phyloP scores from a whole-genome alignment of 2,888 invertebrate species.

The Diogma glabrata region DNA sequence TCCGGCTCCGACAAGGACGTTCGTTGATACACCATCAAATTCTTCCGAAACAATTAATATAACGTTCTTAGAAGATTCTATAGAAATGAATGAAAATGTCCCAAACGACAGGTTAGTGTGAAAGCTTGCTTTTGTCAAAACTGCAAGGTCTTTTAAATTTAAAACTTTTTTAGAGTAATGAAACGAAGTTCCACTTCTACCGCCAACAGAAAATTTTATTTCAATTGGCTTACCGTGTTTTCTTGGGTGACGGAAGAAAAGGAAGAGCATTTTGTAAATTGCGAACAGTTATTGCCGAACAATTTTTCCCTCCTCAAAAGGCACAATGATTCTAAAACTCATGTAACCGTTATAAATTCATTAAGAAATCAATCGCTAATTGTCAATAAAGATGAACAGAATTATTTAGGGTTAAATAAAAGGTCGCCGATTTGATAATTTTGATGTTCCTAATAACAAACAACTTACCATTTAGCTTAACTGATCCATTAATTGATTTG shows the following conservation, averaged over 20 bases:
- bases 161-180: too few species aligned
- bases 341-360: not conserved
- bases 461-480: not conserved
- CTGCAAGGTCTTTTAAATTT: too few species aligned
- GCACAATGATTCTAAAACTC: not conserved
- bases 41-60: not conserved
- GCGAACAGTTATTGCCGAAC: not conserved
- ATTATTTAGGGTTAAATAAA: not conserved
- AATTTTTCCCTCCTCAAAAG: not conserved
- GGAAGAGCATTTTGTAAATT: too few species aligned
- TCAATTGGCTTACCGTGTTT: too few species aligned
- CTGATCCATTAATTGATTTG: not conserved
- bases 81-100: too few species aligned
- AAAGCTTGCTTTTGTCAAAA: too few species aligned
- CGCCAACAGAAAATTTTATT: too few species aligned
- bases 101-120: too few species aligned
- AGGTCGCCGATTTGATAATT: not conserved
- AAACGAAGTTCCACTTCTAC: too few species aligned
- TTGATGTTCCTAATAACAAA: slow-evolving; percentile 8
- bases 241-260: too few species aligned
- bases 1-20: not conserved
- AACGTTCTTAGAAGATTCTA: too few species aligned
- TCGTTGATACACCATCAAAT: not conserved
- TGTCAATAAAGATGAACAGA: not conserved
- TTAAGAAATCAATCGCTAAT: slow-evolving; percentile 3